These are phyloP conservation scores for Clinocottus analis DNA, from an alignment of 2,113 vertebrate genomes.

Conservation along the genomic window DNA sequence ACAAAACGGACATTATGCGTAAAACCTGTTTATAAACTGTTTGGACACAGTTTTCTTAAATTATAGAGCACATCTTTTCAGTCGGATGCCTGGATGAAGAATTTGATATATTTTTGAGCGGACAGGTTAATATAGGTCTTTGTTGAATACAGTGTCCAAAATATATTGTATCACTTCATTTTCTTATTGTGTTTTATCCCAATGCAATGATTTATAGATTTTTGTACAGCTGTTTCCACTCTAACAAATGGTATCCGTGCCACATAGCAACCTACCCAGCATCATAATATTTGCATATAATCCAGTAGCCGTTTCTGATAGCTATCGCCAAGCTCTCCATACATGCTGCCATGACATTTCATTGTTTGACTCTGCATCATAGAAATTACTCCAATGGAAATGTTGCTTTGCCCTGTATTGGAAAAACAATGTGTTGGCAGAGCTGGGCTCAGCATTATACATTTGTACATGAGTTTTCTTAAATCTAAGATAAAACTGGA, in stretches of 20 bases:
- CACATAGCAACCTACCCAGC: neutral
- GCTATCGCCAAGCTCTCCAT: neutral
- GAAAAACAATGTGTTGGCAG: neutral
- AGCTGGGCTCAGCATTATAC: neutral
- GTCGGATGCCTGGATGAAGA: conserved; percentile 9
- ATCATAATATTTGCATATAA: neutral
- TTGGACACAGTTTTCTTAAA: neutral
- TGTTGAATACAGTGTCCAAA: conserved; percentile 5
- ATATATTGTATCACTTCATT: neutral
- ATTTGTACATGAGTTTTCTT: neutral
- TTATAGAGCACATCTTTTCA: conserved; percentile 5
- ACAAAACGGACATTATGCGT: conserved; percentile 23
- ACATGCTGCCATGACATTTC: neutral
- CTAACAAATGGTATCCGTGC: neutral
- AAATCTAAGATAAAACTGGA: neutral
- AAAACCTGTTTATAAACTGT: neutral
- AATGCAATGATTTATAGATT: neutral
- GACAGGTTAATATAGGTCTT: neutral
- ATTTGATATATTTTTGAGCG: conserved; percentile 11
- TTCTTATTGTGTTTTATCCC: neutral
- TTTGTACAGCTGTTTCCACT: neutral
- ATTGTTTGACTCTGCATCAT: neutral
- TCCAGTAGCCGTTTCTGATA: neutral
- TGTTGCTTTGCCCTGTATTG: neutral
- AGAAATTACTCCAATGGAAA: neutral